Evolutionary conservation across 2,113 vertebrate genomes (phyloP).

Genomic region (Alaudala cheleensis): DNA sequence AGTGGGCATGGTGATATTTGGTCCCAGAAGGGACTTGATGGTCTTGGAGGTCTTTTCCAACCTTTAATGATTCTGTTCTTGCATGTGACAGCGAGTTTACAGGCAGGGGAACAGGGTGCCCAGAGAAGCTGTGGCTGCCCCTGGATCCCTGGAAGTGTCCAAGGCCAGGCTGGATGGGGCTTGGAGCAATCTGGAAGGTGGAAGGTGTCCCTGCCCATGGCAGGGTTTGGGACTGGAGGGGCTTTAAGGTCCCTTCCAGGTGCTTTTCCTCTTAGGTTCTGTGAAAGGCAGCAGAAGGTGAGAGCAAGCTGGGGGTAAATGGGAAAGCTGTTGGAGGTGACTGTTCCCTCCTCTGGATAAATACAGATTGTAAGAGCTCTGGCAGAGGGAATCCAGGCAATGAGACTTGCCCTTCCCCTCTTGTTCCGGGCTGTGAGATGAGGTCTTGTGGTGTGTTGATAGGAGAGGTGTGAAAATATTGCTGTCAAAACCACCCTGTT

Average conservation of each 20-base stretch:
- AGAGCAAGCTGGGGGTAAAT: neutral
- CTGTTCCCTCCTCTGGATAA: neutral
- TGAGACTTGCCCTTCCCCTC: rapidly evolving
- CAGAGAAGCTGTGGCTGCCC: neutral
- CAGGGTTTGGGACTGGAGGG: rapidly evolving
- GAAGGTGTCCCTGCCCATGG: neutral
- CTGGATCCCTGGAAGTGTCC: neutral
- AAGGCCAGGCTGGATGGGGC: neutral
- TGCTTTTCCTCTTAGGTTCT: too few species aligned
- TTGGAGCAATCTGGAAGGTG: rapidly evolving
- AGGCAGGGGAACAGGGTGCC: neutral
- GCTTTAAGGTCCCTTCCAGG: neutral
- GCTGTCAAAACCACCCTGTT: neutral
- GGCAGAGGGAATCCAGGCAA: neutral
- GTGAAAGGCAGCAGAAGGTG: neutral
- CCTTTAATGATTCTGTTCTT: neutral
- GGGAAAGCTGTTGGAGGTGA: neutral
- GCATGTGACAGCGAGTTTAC: rapidly evolving
- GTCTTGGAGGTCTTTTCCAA: neutral
- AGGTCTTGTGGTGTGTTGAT: neutral
- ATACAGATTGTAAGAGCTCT: neutral
- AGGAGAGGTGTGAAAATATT: neutral
- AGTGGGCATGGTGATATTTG: neutral
- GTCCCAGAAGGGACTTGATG: too few species aligned
- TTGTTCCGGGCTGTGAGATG: neutral